Evolutionary conservation across 2,113 vertebrate genomes (phyloP).

Genomic region (Apodemus sylvaticus): DNA sequence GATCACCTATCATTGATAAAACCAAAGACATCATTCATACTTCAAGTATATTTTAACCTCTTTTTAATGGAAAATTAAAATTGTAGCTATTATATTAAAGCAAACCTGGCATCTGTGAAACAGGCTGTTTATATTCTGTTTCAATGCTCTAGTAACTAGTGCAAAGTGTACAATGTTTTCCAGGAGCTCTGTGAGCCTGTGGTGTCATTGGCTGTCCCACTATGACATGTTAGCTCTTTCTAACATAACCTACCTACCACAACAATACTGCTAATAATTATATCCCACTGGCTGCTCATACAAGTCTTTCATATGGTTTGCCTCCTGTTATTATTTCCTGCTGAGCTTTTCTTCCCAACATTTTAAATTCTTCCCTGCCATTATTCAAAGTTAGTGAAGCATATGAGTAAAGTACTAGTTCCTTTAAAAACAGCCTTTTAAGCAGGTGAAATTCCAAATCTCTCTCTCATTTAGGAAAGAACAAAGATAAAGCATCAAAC

Average conservation of each 20-base stretch:
- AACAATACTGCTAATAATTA: constrained; percentile 52
- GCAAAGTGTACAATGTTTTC: background rate
- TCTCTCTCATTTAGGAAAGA: background rate
- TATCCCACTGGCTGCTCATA: constrained; percentile 46
- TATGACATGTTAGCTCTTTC: constrained; percentile 2
- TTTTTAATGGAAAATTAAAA: constrained; percentile 16
- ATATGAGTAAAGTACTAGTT: constrained; percentile 59
- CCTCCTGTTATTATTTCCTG: constrained; percentile 65
- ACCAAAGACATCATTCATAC: background rate
- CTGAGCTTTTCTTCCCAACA: constrained; percentile 43
- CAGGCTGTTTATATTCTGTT: constrained; percentile 29
- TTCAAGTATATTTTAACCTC: constrained; percentile 1
- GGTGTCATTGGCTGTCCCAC: constrained; percentile 23
- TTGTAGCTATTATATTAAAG: background rate
- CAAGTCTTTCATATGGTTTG: constrained; percentile 36
- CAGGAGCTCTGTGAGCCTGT: constrained; percentile 37
- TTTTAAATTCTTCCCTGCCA: constrained; percentile 53
- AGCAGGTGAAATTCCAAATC: constrained; percentile 38
- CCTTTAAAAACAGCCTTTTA: constrained; percentile 62
- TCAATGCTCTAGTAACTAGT: background rate
- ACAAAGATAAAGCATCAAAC: background rate
- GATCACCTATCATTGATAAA: background rate
- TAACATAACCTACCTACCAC: background rate
- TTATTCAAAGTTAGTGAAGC: constrained; percentile 72
- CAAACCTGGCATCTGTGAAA: constrained; percentile 57